These are phyloP conservation scores for Lepetodrilus schrolli DNA, from an alignment of 2,888 invertebrate species.

Conservation along the genomic window DNA sequence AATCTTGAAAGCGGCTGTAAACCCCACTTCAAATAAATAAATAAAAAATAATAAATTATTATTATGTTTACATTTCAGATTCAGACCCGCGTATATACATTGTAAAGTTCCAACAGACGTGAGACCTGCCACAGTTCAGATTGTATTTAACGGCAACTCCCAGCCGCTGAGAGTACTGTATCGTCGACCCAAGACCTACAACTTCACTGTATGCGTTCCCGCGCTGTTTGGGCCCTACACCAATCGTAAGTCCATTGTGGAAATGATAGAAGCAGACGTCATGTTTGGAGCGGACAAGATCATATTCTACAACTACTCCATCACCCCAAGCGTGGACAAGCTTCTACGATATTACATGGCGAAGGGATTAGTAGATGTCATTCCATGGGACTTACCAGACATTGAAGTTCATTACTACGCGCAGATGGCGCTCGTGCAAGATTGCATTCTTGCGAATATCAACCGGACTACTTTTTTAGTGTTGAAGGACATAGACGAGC, in stretches of 20 bases:
- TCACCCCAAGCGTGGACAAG: background rate
- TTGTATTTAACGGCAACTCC: too few relatives aligned
- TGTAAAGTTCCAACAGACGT: too few relatives aligned
- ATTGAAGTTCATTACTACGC: background rate
- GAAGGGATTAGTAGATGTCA: background rate
- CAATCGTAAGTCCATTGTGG: background rate
- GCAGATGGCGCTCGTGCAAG: background rate
- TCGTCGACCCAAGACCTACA: background rate
- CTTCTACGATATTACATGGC: background rate
- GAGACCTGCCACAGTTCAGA: too few relatives aligned
- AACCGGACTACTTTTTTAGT: background rate
- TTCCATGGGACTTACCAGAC: background rate
- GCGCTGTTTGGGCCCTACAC: background rate
- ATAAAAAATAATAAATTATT: too few relatives aligned
- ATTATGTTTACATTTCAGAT: too few relatives aligned
- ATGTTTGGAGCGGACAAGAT: background rate
- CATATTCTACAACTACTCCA: background rate
- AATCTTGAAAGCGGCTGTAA: too few relatives aligned
- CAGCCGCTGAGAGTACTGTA: background rate
- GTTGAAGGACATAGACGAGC: conserved; percentile 2
- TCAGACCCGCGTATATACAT: too few relatives aligned
- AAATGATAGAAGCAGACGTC: background rate
- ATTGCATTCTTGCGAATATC: background rate
- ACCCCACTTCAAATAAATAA: too few relatives aligned
- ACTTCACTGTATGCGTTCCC: conserved; percentile 3